These are phyloP conservation scores for Dreissena polymorpha DNA, from an alignment of 1,140 invertebrate species.

Conservation along the genomic window DNA sequence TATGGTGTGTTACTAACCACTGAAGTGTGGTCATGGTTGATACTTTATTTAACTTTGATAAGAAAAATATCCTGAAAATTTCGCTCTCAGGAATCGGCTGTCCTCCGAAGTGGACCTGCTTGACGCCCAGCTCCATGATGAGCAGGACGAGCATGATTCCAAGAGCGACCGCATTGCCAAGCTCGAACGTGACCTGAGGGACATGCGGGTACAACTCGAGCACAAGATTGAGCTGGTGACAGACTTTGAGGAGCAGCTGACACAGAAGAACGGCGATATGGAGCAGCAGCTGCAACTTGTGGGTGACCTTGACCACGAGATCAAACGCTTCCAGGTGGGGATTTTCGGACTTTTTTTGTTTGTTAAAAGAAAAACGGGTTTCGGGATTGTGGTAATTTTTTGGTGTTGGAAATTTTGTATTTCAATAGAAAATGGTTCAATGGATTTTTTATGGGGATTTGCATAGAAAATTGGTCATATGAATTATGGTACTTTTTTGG, in stretches of 20 bases:
- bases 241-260: conserved; percentile 70
- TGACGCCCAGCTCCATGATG: conserved; percentile 63
- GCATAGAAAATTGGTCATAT: no score
- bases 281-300: conserved; percentile 67
- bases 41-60: no score
- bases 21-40: no score
- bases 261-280: conserved; percentile 66
- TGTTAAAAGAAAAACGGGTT: no score
- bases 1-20: no score
- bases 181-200: conserved; percentile 67
- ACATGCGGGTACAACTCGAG: conserved; percentile 68
- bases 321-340: conserved; percentile 66
- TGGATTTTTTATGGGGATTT: no score
- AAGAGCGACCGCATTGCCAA: conserved; percentile 52
- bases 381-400: no score
- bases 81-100: conserved; percentile 44
- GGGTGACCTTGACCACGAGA: conserved; percentile 66
- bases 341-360: no score
- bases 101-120: conserved; percentile 56
- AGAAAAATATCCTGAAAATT: no score
- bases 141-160: conserved; percentile 55
- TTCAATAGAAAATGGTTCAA: no score
- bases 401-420: no score
- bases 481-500: no score
- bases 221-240: conserved; percentile 71